Conservation (phyloP, 2,113 vertebrate genomes). For the Etia nguti region DNA sequence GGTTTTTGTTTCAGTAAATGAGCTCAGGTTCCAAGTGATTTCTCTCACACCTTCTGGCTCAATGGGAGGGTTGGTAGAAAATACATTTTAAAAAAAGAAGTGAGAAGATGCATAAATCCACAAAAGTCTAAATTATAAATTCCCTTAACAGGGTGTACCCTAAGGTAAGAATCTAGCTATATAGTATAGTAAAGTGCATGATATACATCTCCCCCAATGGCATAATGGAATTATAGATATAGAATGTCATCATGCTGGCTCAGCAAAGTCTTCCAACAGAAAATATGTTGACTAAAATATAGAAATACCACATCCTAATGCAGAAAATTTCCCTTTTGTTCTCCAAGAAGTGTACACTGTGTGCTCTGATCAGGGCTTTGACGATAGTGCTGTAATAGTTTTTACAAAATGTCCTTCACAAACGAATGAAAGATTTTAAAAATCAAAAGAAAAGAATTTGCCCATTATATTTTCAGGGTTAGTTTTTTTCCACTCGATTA, state of each 20-base stretch:
- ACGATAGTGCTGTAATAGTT: background rate
- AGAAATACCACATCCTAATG: background rate
- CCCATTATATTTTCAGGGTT: background rate
- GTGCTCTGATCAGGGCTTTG: background rate
- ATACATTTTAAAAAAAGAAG: background rate
- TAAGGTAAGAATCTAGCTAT: background rate
- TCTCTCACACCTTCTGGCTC: background rate
- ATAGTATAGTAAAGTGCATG: background rate
- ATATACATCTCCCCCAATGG: background rate
- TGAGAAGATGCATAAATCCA: conserved; percentile 1
- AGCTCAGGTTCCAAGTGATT: background rate
- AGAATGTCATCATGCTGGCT: background rate
- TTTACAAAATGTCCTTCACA: background rate
- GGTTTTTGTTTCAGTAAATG: background rate
- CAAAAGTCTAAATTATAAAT: conserved; percentile 20
- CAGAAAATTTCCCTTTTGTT: background rate
- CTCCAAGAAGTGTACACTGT: background rate
- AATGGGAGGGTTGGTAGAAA: background rate
- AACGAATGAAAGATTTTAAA: background rate
- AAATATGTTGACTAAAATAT: background rate
- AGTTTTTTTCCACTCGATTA: background rate
- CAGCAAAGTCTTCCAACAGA: background rate
- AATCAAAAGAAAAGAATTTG: background rate
- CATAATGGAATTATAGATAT: background rate
- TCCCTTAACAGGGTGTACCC: background rate